Conservation (phyloP, 2,113 vertebrate species). For the Petrocephalus microphthalmus region DNA sequence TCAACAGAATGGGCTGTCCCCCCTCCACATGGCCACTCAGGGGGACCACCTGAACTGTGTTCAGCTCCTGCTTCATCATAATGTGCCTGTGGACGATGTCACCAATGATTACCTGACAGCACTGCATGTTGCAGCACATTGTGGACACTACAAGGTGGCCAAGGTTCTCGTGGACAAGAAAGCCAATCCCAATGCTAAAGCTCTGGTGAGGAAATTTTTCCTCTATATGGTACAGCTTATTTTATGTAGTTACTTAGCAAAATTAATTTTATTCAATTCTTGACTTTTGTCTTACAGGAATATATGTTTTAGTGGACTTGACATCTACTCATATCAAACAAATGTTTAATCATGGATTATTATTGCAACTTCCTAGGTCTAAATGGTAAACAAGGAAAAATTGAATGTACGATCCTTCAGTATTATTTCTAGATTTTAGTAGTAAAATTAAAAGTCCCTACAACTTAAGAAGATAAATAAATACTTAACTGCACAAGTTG, state of each 20-base stretch:
- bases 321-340: background rate
- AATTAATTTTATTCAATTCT: background rate
- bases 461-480: background rate
- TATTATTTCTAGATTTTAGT: background rate
- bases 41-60: conserved; percentile 97
- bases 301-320: background rate
- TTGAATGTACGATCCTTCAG: background rate
- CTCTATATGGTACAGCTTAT: background rate
- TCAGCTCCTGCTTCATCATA: conserved; percentile 90
- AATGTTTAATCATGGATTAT: background rate
- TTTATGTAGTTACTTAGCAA: background rate
- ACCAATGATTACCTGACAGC: conserved; percentile 97
- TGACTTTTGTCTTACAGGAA: background rate
- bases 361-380: background rate
- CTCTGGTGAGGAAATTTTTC: conserved; percentile 70
- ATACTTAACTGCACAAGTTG: background rate
- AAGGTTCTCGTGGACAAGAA: conserved; percentile 98
- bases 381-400: background rate
- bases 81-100: conserved; percentile 91
- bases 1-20: conserved; percentile 81
- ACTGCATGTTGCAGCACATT: conserved; percentile 93
- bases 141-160: conserved; percentile 98
- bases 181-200: conserved; percentile 97
- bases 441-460: background rate
- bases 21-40: conserved; percentile 95